Base-by-base conservation (phyloP, 2,888 invertebrate genomes). In the Asteroscopus sphinx region DNA sequence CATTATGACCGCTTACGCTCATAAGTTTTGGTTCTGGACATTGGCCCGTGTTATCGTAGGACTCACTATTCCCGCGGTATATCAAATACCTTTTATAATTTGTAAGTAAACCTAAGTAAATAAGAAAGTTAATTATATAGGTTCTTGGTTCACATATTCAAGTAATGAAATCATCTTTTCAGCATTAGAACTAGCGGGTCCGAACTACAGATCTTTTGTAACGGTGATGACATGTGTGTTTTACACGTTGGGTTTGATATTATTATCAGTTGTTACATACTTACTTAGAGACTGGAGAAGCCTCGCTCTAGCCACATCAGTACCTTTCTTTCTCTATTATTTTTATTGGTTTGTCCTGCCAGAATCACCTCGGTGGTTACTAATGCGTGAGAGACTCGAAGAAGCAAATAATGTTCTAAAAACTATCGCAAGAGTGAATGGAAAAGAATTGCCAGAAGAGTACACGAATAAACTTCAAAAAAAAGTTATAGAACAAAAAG, bases 71-170 rank as follows among this genome's bases (percentile, higher is more conserved):
- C 98, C 98, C 3, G 98, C 98, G 0, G 96, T 98, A 35, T 98
- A 98, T 88, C 98, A 98, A 92, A 98, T 98, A 88, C 98, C 99
- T 0, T 98, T 98, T 85, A 98, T 98, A 59, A 98, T 99, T 81
- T 97, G 98, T 98, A 92, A 96, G 96, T 95, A 81, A 60, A 32
- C 41, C 16, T 21, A 6, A 21, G 21, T 21, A 21, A 21, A 21
- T 4, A 21, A 6, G 21, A 21, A 21, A 21, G 21, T 21, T 6
- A 21, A n/a, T 6, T 6, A 21, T 21, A 21, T 21, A 6, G 21
- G 6, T 21, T 4, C 1, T 21, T 21, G 0, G 28, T 28, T 9
- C 2, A 1, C 7, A n/a, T 13, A n/a, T n/a, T n/a, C n/a, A n/a
- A n/a, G n/a, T n/a, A n/a, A n/a, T n/a, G n/a, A n/a, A n/a, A n/a